Conservation (phyloP, 1,140 invertebrate genomes). For the Pachyrhynchus sulphureomaculatus region DNA sequence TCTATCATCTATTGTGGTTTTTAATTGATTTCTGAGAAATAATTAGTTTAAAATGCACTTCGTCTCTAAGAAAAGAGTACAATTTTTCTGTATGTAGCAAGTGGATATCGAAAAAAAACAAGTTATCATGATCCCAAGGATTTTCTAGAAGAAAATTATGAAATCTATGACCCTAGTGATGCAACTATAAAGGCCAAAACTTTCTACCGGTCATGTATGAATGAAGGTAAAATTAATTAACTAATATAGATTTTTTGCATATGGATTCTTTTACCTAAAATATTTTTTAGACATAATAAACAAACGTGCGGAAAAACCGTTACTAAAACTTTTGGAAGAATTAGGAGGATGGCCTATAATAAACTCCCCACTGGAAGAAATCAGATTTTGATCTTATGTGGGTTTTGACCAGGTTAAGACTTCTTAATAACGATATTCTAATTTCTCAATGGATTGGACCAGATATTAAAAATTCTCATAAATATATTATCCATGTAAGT, state of each 20-base stretch:
- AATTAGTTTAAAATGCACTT: too few species aligned
- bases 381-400: slow-evolving; percentile 72
- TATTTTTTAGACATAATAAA: slow-evolving; percentile 60
- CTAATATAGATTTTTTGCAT: too few species aligned
- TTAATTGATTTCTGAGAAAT: too few species aligned
- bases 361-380: slow-evolving; percentile 61
- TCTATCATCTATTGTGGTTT: too few species aligned
- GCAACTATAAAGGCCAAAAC: slow-evolving; percentile 73
- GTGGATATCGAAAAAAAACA: not conserved
- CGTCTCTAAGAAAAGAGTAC: too few species aligned
- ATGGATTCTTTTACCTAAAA: not conserved
- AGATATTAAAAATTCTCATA: slow-evolving; percentile 84
- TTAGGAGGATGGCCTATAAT: slow-evolving; percentile 86
- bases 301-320: slow-evolving; percentile 66
- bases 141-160: slow-evolving; percentile 13
- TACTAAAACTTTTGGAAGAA: slow-evolving; percentile 68
- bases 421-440: slow-evolving; percentile 82
- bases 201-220: slow-evolving; percentile 83
- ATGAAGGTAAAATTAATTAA: slow-evolving; percentile 59
- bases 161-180: slow-evolving; percentile 48
- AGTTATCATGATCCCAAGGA: slow-evolving; percentile 11
- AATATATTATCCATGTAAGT: slow-evolving; percentile 77
- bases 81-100: too few species aligned
- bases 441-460: slow-evolving; percentile 83
- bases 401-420: slow-evolving; percentile 70